Evolutionary conservation across 2,888 invertebrate genomes (phyloP), one percentile per base, ranked within the genome.

Genomic region (Drosophila picticornis): DNA sequence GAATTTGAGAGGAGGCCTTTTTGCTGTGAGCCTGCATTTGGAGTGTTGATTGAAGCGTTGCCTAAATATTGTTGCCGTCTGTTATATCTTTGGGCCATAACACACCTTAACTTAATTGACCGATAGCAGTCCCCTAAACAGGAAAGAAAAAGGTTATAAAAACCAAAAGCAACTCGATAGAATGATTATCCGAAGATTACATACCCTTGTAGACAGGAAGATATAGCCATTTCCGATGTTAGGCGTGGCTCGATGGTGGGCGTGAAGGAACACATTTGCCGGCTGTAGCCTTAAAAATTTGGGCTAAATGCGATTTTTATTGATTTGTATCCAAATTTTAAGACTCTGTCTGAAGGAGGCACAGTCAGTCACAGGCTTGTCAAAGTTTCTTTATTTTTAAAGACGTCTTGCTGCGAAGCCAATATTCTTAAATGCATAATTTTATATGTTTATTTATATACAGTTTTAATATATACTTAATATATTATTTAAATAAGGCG

Each of bases 61-160:
- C 13, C 25, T 32, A n/a, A 16, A 27, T 38, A 7, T 55, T 16
- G 13, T 29, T 34, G 22, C 32, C 29, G 31, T 43, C 32, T 60
- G 59, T 51, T 38, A 53, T 60, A 70, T 68, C 53, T 62, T 65
- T 27, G 51, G 74, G 34, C 55, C 13, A 79, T 64, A 58, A 43
- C 59, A 75, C 56, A 59, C 61, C 22, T 22, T 22, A 56, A 56
- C 56, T 75, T 55, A 67, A 46, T 59, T 55, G 66, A 52, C 46
- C 63, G 48, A 25, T 60, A 27, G 61, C 52, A 57, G 11, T 2
- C 43, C 22, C 2, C 11, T 22, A 11, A 36, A 57, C 11, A n/a
- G n/a, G 25, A 32, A 36, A 43, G n/a, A 40, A n/a, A n/a, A 11
- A 22, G 11, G 40, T 11, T 1, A 22, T 22, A 43, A 22, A 5